Base-by-base conservation (phyloP, 2,888 invertebrate genomes). In the Lithophane leautieri region DNA sequence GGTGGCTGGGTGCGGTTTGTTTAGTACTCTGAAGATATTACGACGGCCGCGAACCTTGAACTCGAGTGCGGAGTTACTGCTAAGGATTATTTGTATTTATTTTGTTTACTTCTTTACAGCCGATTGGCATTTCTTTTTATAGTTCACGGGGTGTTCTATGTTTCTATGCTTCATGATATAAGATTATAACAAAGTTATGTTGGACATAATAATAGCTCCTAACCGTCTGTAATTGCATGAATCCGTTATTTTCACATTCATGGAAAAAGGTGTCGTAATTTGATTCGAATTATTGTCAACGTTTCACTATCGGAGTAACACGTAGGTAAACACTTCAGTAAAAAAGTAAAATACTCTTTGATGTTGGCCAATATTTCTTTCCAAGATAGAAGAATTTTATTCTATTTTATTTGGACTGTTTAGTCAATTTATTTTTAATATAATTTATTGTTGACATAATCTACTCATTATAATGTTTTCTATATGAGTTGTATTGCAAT, bases 1-100 rank as follows among this genome's bases (percentile, higher is more conserved):
- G 86, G 86, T 67, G 78, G 73, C 62, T 66, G 71, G 70, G 73
- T 86, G 83, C 22, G 83, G 83, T 81, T 86, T 82, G 86, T 83
- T 83, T 83, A 73, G 73, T 69, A 25, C 83, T 61, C 47, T 8
- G 40, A 50, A 85, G 60, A 61, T 78, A 82, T 82, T 78, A 73
- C 70, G 70, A 78, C 42, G 61, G 56, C 60, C 63, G 34, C 70
- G 86, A 71, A 78, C 79, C 79, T 82, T 83, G 83, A 83, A 73
- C 83, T 83, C 63, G 28, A 56, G 3, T 12, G 61, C 40, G 56
- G 52, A 70, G 54, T 83, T 73, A 83, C 60, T 71, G 68, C 69
- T 67, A 28, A 34, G 34, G 40, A 47, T 44, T 62, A 58, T 76
- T 60, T 63, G 58, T 72, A 65, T 75, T 70, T 67, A 72, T 85